Evolutionary conservation across 2,113 vertebrate genomes (phyloP), one percentile per base, ranked within the genome.

Genomic region (Caracal caracal): DNA sequence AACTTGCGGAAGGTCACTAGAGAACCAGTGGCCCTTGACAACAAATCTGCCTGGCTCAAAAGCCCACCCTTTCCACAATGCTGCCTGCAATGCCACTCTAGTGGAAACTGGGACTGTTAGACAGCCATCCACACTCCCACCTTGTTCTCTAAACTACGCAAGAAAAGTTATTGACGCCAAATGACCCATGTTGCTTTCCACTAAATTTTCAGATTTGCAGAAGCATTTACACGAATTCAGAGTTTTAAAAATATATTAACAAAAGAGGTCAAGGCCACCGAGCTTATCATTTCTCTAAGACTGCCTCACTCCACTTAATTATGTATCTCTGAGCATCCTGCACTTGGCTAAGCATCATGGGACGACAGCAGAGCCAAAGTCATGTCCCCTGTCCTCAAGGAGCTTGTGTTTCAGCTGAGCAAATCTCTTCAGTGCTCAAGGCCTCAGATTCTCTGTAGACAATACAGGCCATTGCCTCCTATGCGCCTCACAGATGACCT

Each of bases 91-190:
- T 22, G 13, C 40, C 33, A 26, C 16, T 66, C 65, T 1, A 5
- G 16, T 3, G n/a, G n/a, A 82, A 88, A 76, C 6, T 1, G 3
- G 83, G 51, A 6, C 83, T 83, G 7, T 68, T 30, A 20, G 0
- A 73, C 12, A 71, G 33, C 13, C 26, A 22, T 9, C 35, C 61
- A 9, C 49, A 2, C 10, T 22, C 37, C 51, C 33, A 61, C 7
- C 51, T 81, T 82, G 33, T 53, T 94, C 63, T 95, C 66, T 68
- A 88, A 84, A 81, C 30, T n/a, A 90, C 92, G 76, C n/a, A 66
- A 65, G 75, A 70, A 90, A 49, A 85, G 71, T 68, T 13, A 81
- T 0, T n/a, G 43, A 83, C 15, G 66, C 28, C 5, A 28, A 59
- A 81, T 65, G 35, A 61, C 40, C n/a, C 22, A 53, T 28, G 28